Evolutionary conservation across 1,140 invertebrate species (phyloP).

Genomic region (Spodoptera frugiperda): DNA sequence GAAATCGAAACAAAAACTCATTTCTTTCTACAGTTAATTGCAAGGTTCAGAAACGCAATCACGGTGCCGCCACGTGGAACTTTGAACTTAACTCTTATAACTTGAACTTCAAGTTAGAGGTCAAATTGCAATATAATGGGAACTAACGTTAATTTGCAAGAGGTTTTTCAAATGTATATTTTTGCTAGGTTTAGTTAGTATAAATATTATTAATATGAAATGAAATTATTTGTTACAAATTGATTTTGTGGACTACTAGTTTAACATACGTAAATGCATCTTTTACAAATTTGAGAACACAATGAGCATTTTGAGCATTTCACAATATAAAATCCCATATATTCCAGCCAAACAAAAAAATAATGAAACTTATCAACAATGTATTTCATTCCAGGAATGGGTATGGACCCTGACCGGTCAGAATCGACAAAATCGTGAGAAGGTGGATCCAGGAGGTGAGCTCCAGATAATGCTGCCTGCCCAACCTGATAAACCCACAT

Average conservation of each 20-base stretch:
- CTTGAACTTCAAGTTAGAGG: slow-evolving; percentile 6
- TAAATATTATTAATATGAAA: no score
- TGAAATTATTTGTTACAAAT: no score
- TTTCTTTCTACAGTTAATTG: slow-evolving; percentile 1
- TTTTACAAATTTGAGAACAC: no score
- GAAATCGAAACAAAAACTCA: background rate
- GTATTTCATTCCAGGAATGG: slow-evolving; percentile 66
- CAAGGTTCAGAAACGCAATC: background rate
- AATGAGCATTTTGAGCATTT: no score
- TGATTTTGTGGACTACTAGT: no score
- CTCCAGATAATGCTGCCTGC: slow-evolving; percentile 74
- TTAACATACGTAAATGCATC: no score
- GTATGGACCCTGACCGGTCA: slow-evolving; percentile 64
- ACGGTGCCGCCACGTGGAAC: slow-evolving; percentile 9
- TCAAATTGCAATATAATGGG: no score
- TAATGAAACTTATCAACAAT: no score
- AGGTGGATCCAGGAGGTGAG: slow-evolving; percentile 70
- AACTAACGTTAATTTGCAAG: background rate
- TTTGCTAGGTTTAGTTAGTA: no score
- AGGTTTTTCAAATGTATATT: no score
- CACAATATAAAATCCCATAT: no score
- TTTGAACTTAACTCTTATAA: slow-evolving; percentile 3
- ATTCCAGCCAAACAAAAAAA: no score
- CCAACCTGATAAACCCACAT: slow-evolving; percentile 59
- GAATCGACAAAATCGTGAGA: slow-evolving; percentile 53